Base-by-base conservation (phyloP, 2,888 invertebrate species). In the Drosophila meridionalis region DNA sequence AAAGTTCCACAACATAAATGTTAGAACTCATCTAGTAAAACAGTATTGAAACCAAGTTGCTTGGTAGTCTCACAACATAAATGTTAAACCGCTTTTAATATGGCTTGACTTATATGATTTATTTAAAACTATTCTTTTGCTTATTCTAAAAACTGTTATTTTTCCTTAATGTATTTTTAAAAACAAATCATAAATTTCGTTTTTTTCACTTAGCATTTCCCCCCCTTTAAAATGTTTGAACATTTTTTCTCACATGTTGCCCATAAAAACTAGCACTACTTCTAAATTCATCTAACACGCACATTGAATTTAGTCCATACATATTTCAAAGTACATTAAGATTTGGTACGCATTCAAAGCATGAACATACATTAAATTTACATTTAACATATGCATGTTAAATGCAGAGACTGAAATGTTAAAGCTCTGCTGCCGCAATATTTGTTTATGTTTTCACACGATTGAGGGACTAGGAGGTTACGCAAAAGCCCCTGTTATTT, bases 361-460 rank as follows among this genome's bases (percentile, higher is more conserved):
- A 7, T 38, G 34, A 78, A 32, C 56, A 50, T 47, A 55, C 56
- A 77, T 66, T 48, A 66, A 38, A 45, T 34, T 52, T 34, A 40
- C 55, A 55, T 36, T 36, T 50, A 63, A 58, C 64, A 73, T 57
- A 28, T 43, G 62, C 57, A 67, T 63, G 62, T 74, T 64, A 67
- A 53, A 43, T 63, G 55, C 61, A 42, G 43, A 42, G 53, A 53
- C 30, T 43, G n/a, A 48, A 47, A 61, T 70, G 66, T 69, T 62
- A 76, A 73, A 68, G 58, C 66, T 52, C 42, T 58, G 62, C 61
- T 72, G 68, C 69, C 61, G 57, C 69, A 80, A 76, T 66, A 71
- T 78, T 81, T 83, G 90, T 79, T 87, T 85, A 80, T 76, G 40
- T 78, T 85, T 74, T 58, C 42, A 34, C n/a, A n/a, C n/a, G n/a